Conservation (phyloP, 2,113 vertebrate species). For the Aphyosemion australe region DNA sequence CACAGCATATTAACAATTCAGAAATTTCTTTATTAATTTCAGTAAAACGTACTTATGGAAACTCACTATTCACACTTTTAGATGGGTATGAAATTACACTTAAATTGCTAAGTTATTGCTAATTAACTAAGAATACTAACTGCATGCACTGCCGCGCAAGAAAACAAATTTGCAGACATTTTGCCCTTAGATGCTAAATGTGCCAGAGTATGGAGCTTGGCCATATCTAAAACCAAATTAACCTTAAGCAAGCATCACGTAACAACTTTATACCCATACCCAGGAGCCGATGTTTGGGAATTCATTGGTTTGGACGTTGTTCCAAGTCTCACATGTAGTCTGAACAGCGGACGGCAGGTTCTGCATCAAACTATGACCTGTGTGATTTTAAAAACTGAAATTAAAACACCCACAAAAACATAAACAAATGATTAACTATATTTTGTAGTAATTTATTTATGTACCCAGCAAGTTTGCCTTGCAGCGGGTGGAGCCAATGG, state of each 20-base stretch:
- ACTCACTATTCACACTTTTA: too few relatives aligned
- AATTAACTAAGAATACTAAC: not conserved
- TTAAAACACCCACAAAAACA: conserved; percentile 1
- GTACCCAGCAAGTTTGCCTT: conserved; percentile 92
- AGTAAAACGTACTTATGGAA: too few relatives aligned
- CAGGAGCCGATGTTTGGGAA: conserved; percentile 98
- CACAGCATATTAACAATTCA: too few relatives aligned
- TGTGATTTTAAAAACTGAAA: not conserved
- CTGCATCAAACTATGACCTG: conserved; percentile 90
- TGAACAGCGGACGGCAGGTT: conserved; percentile 92
- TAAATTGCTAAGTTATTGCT: too few relatives aligned
- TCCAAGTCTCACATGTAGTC: conserved; percentile 93
- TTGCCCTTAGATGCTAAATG: not conserved
- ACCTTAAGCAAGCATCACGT: not conserved
- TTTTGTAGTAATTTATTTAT: not conserved
- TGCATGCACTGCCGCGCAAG: not conserved
- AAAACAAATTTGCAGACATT: not conserved
- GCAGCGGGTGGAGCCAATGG: conserved; percentile 92
- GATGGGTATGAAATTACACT: too few relatives aligned
- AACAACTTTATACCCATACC: conserved; percentile 78
- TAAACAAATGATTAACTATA: not conserved
- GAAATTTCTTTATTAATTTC: too few relatives aligned
- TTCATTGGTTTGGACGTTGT: conserved; percentile 94
- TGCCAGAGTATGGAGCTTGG: not conserved
- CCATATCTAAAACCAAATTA: not conserved